Base-by-base conservation (phyloP, 2,888 invertebrate genomes). In the Himalopsyche kuldschensis region DNA sequence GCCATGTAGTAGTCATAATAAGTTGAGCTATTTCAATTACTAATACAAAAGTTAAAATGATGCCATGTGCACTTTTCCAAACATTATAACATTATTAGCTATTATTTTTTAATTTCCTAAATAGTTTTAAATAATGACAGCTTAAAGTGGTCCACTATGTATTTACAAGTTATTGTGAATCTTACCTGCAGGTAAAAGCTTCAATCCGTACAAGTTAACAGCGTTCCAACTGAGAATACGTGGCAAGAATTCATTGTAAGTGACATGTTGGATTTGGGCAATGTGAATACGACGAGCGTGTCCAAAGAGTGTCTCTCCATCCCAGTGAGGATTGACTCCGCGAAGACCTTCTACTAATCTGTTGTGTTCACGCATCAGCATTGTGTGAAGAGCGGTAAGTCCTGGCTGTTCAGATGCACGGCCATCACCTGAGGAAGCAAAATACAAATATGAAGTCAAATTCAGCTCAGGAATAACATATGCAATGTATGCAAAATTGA, bases 401-500 rank as follows among this genome's bases (percentile, higher is more conserved):
- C 94, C 97, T 0, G 98, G 97, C 89, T 98, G 98, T 89, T 98
- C 98, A 0, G 97, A 97, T 0, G 97, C 97, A 86, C 98, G 93
- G 0, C 96, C 96, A 89, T 98, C 98, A 79, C 96, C 94, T 93
- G 87, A 69, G 86, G 84, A 47, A 75, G 24, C 10, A 24, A 41
- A n/a, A 80, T 27, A 24, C 15, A 20, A 8, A 69, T 30, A 41
- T 41, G 11, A 15, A 3, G 15, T 32, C 6, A 32, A 32, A 32
- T 32, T 5, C 6, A 32, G 32, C 32, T 41, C 41, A 41, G 6
- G 3, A 6, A 41, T 15, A 41, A 15, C 41, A 1, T 4, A 15
- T 15, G 41, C 15, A 41, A 35, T 35, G 10, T n/a, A n/a, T n/a
- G n/a, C n/a, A n/a, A n/a, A n/a, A n/a, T n/a, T n/a, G n/a, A n/a